phyloP scores from a whole-genome alignment of 2,888 invertebrate genomes.

The Ephialtes manifestator region DNA sequence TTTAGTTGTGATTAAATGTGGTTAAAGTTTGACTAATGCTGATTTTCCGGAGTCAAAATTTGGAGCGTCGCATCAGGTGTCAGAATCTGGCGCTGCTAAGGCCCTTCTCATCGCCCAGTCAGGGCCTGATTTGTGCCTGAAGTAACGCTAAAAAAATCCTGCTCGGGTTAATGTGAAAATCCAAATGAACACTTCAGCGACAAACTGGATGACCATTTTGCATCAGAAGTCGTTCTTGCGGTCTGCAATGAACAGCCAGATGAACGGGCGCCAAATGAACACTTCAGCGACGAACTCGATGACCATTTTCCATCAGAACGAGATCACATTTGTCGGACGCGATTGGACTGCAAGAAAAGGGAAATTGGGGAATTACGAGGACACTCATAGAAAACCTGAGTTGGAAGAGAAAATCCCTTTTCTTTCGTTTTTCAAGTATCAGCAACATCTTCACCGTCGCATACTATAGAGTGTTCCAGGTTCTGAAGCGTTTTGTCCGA shows the following conservation, averaged over 20 bases:
- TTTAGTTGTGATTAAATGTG: no score
- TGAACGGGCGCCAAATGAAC: no score
- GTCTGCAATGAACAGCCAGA: no score
- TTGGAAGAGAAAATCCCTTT: slow-evolving; percentile 55
- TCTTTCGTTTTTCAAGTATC: slow-evolving; percentile 8
- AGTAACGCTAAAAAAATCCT: no score
- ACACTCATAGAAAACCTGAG: slow-evolving; percentile 31
- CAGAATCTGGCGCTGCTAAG: no score
- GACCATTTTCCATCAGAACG: slow-evolving; percentile 33
- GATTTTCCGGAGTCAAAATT: no score
- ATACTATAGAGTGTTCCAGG: slow-evolving; percentile 39
- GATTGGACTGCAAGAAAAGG: slow-evolving; percentile 15
- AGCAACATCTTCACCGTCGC: slow-evolving; percentile 45
- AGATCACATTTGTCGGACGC: slow-evolving; percentile 9
- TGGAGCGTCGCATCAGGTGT: no score
- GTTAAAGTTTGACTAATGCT: background rate
- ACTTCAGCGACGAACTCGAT: slow-evolving; percentile 5
- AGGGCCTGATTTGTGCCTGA: no score
- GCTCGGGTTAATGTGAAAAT: background rate
- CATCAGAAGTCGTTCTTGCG: no score
- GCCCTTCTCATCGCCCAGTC: no score
- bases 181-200: background rate
- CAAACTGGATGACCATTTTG: slow-evolving; percentile 28
- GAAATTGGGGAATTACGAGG: slow-evolving; percentile 42
- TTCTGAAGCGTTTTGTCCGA: slow-evolving; percentile 61